Percentiles rank a stretch among this genome's conserved stretches.
Conservation (phyloP, 2,888 invertebrate genomes). For the Folsomia candida region DNA sequence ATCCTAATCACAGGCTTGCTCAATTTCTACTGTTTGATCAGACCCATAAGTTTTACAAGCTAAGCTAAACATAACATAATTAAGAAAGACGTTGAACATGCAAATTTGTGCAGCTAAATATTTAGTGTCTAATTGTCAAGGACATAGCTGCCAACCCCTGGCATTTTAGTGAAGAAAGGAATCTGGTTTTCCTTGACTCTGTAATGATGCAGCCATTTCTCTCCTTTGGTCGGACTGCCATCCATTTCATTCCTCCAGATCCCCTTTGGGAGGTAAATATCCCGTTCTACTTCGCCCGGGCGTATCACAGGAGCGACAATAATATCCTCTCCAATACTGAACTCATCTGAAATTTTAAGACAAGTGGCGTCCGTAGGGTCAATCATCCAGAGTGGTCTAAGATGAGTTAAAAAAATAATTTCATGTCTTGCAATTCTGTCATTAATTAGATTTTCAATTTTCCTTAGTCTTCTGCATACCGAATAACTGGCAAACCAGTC, state of each 20-base stretch:
- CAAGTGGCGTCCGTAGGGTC: constrained; percentile 76
- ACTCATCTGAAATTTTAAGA: constrained; percentile 76
- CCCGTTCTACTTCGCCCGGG: constrained; percentile 67
- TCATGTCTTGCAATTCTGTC: too few species aligned
- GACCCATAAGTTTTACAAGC: too few species aligned
- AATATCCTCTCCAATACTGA: constrained; percentile 82
- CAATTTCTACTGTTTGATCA: too few species aligned
- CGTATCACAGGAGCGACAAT: constrained; percentile 84
- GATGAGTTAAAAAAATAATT: too few species aligned
- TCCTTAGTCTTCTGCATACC: constrained; percentile 74
- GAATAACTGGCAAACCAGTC: constrained; percentile 75
- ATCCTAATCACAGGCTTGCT: too few species aligned
- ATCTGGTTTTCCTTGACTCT: constrained; percentile 74
- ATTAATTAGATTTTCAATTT: too few species aligned
- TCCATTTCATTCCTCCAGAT: constrained; percentile 92
- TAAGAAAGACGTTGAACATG: too few species aligned
- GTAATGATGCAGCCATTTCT: constrained; percentile 86
- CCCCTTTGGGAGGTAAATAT: constrained; percentile 82
- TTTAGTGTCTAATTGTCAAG: not conserved
- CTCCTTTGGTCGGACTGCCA: constrained; percentile 79
- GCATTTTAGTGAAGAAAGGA: constrained; percentile 65
- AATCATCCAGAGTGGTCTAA: constrained; percentile 85
- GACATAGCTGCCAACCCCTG: not conserved
- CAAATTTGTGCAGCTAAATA: too few species aligned
- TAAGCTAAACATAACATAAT: too few species aligned